phyloP scores from a whole-genome alignment of 2,888 invertebrate genomes.

The Conistra vaccinii region DNA sequence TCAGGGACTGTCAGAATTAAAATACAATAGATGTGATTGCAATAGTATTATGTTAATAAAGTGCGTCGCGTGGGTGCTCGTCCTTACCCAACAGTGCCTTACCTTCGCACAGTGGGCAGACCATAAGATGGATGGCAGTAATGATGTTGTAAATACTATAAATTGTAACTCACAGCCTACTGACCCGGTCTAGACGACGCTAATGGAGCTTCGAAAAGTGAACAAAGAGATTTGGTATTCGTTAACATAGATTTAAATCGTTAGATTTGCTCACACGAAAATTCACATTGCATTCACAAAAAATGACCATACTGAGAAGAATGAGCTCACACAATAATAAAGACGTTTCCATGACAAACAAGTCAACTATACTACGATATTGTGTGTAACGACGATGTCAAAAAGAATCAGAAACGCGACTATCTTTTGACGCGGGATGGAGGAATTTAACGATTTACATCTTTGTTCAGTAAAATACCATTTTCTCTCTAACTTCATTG shows the following conservation, averaged over 20 bases:
- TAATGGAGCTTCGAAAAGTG: neutral
- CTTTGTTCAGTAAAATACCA: neutral
- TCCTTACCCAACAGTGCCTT: conserved; percentile 53
- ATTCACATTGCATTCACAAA: too few relatives aligned
- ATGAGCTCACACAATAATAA: neutral
- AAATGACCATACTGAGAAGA: neutral
- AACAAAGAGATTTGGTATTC: neutral
- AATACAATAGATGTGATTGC: conserved; percentile 62
- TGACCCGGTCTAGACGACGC: neutral
- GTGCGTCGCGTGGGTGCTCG: conserved; percentile 47
- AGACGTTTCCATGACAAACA: neutral
- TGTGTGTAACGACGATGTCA: neutral
- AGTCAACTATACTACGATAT: neutral
- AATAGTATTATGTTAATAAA: conserved; percentile 36
- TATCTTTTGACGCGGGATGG: neutral
- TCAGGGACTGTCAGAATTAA: conserved; percentile 40
- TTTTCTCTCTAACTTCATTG: neutral
- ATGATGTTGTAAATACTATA: conserved; percentile 42
- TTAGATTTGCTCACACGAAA: too few relatives aligned
- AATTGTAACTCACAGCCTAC: conserved; percentile 22
- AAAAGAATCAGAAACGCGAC: neutral
- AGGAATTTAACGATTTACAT: neutral
- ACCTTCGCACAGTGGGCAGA: conserved; percentile 51
- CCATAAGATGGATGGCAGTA: conserved; percentile 49
- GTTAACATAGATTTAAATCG: neutral